Evolutionary conservation across 2,113 vertebrate genomes (phyloP).

Genomic region (Ceyx margarethae): DNA sequence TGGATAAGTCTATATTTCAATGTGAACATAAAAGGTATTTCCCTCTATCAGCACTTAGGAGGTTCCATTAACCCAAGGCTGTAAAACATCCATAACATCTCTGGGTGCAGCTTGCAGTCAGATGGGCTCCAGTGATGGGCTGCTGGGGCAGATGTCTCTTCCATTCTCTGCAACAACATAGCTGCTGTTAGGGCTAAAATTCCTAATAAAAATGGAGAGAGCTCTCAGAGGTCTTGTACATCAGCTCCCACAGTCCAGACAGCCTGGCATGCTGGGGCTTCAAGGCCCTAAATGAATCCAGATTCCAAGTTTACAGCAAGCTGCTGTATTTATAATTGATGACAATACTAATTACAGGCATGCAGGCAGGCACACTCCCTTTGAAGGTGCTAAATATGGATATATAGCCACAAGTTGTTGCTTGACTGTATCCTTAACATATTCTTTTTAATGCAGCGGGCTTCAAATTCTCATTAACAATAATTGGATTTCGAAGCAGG

Average conservation of each 20-base stretch:
- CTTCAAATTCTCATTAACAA: slow-evolving; percentile 44
- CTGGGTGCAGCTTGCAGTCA: not conserved
- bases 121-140: not conserved
- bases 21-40: slow-evolving; percentile 11
- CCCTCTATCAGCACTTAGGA: slow-evolving; percentile 37
- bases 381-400: slow-evolving; percentile 1
- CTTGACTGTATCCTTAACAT: not conserved
- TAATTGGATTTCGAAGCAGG: slow-evolving; percentile 23
- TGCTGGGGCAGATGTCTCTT: not conserved
- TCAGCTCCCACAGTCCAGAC: not conserved
- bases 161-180: slow-evolving; percentile 20
- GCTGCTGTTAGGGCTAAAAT: not conserved
- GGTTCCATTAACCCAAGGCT: not conserved
- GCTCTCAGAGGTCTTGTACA: not conserved
- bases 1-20: slow-evolving; percentile 61
- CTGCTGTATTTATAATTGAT: slow-evolving; percentile 18
- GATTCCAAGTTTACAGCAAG: not conserved
- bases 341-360: slow-evolving; percentile 18
- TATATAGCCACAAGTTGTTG: not conserved
- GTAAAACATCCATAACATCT: slow-evolving; percentile 49
- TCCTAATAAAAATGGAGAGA: not conserved
- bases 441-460: slow-evolving; percentile 7
- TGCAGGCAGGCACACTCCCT: not conserved
- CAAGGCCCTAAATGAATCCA: not conserved
- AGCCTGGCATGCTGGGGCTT: not conserved